phyloP scores from a whole-genome alignment of 2,797 vertebrate genomes.

The Acanthopagrus latus region DNA sequence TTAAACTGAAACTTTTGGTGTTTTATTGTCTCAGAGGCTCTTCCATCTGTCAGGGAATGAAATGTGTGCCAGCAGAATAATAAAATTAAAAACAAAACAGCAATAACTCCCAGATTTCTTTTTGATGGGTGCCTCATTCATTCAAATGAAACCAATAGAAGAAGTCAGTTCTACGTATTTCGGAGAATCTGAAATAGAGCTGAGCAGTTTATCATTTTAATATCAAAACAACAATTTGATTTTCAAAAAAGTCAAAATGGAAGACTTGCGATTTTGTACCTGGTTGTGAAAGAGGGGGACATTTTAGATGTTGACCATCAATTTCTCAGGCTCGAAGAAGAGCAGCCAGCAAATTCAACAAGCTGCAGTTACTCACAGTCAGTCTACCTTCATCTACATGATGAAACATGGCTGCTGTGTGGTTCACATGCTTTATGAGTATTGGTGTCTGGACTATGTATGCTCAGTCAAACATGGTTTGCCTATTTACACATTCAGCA shows the following conservation, averaged over 20 bases:
- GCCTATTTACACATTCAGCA: no score
- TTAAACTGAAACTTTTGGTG: constrained; percentile 28
- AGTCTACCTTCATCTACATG: no score
- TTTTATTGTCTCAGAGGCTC: constrained; percentile 31
- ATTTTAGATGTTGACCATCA: not conserved
- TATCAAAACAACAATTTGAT: not conserved
- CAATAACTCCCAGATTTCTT: not conserved
- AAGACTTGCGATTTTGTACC: not conserved
- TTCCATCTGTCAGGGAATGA: constrained; percentile 40
- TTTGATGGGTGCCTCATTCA: not conserved
- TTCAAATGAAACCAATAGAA: not conserved
- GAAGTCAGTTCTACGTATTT: not conserved
- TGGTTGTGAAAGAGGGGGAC: not conserved
- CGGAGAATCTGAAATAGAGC: not conserved
- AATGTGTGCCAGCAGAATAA: constrained; percentile 19
- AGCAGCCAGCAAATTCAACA: not conserved
- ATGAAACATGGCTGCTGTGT: no score
- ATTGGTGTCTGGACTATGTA: no score
- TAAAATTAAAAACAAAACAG: constrained; percentile 25
- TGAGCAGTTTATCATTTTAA: not conserved
- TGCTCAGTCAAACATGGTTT: no score
- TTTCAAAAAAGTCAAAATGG: not conserved
- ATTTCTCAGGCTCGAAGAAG: not conserved
- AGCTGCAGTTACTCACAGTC: no score
- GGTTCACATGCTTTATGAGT: no score